These are phyloP conservation scores for Heliconius nattereri DNA, from an alignment of 1,140 invertebrate genomes.

Conservation along the genomic window DNA sequence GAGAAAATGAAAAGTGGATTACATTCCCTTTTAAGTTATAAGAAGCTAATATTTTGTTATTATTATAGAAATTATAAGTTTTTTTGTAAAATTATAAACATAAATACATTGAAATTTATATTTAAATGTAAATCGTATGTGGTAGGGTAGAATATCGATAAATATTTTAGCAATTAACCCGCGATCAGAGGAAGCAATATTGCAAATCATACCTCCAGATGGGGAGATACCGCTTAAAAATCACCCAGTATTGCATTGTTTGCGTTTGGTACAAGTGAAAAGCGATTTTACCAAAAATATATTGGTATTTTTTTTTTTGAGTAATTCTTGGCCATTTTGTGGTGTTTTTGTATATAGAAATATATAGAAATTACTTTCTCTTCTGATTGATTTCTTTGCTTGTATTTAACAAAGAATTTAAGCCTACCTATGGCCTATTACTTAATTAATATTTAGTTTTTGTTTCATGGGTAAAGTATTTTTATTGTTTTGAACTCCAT, in stretches of 20 bases:
- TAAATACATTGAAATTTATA: not conserved
- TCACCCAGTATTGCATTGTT: conserved; percentile 61
- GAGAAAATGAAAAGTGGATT: not conserved
- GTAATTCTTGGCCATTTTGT: too few species aligned
- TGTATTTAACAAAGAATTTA: too few species aligned
- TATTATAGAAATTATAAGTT: too few species aligned
- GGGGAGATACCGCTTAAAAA: conserved; percentile 73
- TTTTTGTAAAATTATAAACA: not conserved
- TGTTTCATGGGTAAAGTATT: too few species aligned
- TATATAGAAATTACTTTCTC: too few species aligned
- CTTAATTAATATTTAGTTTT: too few species aligned
- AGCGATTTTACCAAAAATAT: not conserved
- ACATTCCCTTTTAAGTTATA: not conserved
- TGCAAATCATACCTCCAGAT: conserved; percentile 75
- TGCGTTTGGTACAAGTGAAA: conserved; percentile 47
- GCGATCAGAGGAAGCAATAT: conserved; percentile 59
- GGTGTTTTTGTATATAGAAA: too few species aligned
- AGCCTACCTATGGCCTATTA: too few species aligned
- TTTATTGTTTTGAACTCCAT: too few species aligned
- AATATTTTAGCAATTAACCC: conserved; percentile 68
- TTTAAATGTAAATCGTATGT: conserved; percentile 6
- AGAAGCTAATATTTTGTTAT: not conserved
- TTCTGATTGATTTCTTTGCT: too few species aligned
- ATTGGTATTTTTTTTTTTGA: too few species aligned
- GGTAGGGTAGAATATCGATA: conserved; percentile 55